phyloP scores from a whole-genome alignment of 2,797 vertebrate species.

The Aplochiton taeniatus region DNA sequence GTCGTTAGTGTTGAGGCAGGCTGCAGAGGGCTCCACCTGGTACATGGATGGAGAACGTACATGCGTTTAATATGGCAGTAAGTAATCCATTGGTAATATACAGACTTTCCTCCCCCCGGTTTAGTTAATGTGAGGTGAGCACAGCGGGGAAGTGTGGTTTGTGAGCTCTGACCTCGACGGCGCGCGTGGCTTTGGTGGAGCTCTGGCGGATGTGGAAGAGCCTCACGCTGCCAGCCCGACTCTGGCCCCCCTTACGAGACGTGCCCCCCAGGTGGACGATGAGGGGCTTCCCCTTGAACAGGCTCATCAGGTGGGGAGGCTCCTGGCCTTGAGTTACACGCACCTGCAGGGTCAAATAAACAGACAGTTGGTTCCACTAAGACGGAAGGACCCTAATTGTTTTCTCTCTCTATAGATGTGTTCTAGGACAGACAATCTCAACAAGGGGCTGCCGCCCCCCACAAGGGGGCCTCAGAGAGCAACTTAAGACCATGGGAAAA shows the following conservation, averaged over 20 bases:
- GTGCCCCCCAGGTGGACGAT: conserved; percentile 74
- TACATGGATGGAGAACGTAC: background rate
- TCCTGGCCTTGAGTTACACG: conserved; percentile 79
- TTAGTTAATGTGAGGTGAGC: background rate
- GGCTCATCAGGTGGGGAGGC: conserved; percentile 75
- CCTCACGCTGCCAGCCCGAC: conserved; percentile 40
- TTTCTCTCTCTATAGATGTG: too few relatives aligned
- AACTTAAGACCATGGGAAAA: too few relatives aligned
- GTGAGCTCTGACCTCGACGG: conserved; percentile 71
- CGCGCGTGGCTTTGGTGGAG: conserved; percentile 65
- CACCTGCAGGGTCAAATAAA: conserved; percentile 59
- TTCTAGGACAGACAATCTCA: too few relatives aligned
- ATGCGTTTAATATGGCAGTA: too few relatives aligned
- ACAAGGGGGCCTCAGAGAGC: too few relatives aligned
- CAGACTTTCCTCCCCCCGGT: background rate
- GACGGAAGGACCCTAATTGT: too few relatives aligned
- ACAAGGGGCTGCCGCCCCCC: too few relatives aligned
- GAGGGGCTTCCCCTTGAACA: conserved; percentile 75
- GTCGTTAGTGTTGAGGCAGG: conserved; percentile 76
- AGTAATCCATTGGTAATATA: background rate
- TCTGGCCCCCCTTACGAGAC: conserved; percentile 60
- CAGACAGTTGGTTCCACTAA: too few relatives aligned
- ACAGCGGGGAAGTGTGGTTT: background rate
- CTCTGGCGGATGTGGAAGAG: conserved; percentile 78
- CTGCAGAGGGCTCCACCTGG: conserved; percentile 54